Base-by-base conservation (phyloP, 2,888 invertebrate genomes). In the Athalia circularis region DNA sequence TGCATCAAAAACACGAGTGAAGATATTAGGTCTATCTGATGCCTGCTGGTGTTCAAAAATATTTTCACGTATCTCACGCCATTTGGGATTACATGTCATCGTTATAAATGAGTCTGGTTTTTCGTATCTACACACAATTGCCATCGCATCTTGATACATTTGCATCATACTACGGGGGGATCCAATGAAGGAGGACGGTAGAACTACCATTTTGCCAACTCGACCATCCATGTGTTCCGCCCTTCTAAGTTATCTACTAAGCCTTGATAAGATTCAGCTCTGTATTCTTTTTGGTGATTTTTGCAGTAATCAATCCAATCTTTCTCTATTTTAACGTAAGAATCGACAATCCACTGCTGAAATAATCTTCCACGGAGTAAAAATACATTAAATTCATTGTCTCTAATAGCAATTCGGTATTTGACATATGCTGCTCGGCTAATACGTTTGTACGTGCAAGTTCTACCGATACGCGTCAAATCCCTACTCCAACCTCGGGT, bases 1-100 rank as follows among this genome's bases (percentile, higher is more conserved):
- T 15, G 80, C 61, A 77, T 82, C 59, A 61, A 84, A 81, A 43
- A 79, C 43, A 77, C 80, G 50, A 74, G 79, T 5, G 80, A 80
- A 67, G 62, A 83, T 54, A 78, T 83, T 83, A 29, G 81, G 83
- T 80, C 82, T 78, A 64, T 82, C 83, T 0, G 65, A 76, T n/a
- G 82, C 52, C 68, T 77, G 74, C 78, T 84, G 81, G 45, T 45
- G 43, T 45, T 7, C 5, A 5, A 45, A n/a, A 45, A 64, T 45
- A 64, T 45, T 43, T 64, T 64, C 64, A 5, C n/a, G 11, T 45
- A 64, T 64, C 45, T 64, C 64, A 11, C 9, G 43, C 64, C 64
- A 64, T 11, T 64, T 64, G 5, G 64, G 64, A n/a, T 64, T 45
- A 45, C 64, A 64, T 11, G 64, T 64, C 45, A 64, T 45, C 5